Evolutionary conservation across 2,797 vertebrate genomes (phyloP).

Genomic region (Poecilia gillii): DNA sequence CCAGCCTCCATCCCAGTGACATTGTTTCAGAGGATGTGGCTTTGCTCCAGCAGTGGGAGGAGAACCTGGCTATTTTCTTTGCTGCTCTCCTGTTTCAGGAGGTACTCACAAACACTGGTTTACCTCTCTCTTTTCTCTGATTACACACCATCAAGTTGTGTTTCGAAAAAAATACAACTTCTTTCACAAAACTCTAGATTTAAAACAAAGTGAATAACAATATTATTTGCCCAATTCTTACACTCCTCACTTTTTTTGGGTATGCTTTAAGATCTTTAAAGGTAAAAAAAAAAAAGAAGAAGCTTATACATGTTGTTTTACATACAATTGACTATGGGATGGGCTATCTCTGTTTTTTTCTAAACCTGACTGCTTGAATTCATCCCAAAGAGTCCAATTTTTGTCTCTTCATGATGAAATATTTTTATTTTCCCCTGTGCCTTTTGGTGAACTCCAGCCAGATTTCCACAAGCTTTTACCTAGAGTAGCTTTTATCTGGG

Average conservation of each 20-base stretch:
- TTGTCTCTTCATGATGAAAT: too few species aligned
- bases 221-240: background rate
- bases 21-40: conserved; percentile 62
- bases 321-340: background rate
- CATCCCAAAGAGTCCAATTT: too few species aligned
- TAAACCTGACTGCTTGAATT: too few species aligned
- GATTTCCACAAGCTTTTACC: too few species aligned
- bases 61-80: conserved; percentile 81
- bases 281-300: background rate
- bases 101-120: conserved; percentile 62
- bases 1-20: conserved; percentile 75
- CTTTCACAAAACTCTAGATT: background rate
- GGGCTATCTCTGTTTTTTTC: too few species aligned
- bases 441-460: too few species aligned
- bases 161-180: background rate
- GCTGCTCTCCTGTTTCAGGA: conserved; percentile 77
- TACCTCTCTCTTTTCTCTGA: conserved; percentile 40
- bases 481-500: too few species aligned
- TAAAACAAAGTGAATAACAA: background rate
- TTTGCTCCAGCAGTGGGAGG: conserved; percentile 68
- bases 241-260: background rate
- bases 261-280: background rate
- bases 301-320: background rate
- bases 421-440: too few species aligned
- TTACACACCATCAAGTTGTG: conserved; percentile 47